phyloP scores from a whole-genome alignment of 2,888 invertebrate species.

The Heliconius ismenius region DNA sequence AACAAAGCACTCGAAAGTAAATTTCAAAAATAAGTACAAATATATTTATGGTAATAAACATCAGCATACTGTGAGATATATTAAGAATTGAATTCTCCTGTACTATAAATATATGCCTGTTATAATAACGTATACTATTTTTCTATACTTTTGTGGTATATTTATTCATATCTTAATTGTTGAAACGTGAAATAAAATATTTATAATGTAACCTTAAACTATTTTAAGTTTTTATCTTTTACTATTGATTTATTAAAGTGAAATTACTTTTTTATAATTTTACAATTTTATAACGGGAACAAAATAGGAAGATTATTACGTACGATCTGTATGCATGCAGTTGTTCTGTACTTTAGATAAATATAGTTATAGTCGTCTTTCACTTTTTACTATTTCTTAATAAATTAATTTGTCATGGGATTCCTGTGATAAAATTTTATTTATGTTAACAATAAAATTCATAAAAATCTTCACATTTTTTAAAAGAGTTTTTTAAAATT shows the following conservation, averaged over 20 bases:
- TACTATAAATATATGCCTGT: neutral
- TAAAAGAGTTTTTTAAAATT: neutral
- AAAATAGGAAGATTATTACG: neutral
- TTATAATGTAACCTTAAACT: neutral
- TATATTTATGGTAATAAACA: neutral
- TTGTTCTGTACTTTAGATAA: neutral
- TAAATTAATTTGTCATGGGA: neutral
- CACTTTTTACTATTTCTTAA: neutral
- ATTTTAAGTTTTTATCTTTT: slow-evolving; percentile 8
- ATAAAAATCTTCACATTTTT: neutral
- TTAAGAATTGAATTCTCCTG: slow-evolving; percentile 1
- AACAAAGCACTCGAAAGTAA: slow-evolving; percentile 31
- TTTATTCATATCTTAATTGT: neutral
- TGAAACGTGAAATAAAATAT: neutral
- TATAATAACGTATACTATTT: neutral
- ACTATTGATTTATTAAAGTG: slow-evolving; percentile 10
- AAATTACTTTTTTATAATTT: neutral
- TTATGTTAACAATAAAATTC: neutral
- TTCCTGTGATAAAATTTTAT: slow-evolving; percentile 3
- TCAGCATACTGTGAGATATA: neutral
- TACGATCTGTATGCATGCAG: neutral
- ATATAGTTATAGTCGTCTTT: no score
- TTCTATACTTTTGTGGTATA: neutral
- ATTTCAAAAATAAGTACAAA: slow-evolving; percentile 41
- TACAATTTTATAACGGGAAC: neutral